A percentile compares a stretch with the other conserved stretches of the same genome.
Conservation (phyloP, 1,140 invertebrate genomes). For the Thalassaphorura encarpata region DNA sequence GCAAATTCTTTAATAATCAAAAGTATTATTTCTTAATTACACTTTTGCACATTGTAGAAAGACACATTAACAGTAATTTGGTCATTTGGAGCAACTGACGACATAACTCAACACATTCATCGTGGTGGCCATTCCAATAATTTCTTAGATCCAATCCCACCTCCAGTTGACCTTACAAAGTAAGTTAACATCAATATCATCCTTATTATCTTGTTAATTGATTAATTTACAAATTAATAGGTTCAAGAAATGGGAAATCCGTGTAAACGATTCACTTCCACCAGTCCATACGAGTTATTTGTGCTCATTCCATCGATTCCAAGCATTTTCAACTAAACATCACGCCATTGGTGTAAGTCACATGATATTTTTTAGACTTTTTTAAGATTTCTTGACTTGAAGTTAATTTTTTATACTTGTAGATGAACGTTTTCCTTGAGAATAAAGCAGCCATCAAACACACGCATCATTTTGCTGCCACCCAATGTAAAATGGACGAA, state of each 20-base stretch:
- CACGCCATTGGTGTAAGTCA: conserved; percentile 14
- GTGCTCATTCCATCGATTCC: conserved; percentile 9
- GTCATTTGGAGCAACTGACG: conserved; percentile 15
- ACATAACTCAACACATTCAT: not conserved
- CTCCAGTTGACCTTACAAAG: not conserved
- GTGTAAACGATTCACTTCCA: conserved; percentile 1
- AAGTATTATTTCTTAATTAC: not conserved
- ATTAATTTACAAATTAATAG: not conserved
- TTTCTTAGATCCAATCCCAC: not conserved
- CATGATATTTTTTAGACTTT: no score
- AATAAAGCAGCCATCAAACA: not conserved
- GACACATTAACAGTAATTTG: conserved; percentile 15
- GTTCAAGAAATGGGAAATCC: not conserved
- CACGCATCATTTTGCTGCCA: conserved; percentile 17
- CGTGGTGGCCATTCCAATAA: conserved; percentile 1
- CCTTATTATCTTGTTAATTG: not conserved
- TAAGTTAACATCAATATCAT: not conserved
- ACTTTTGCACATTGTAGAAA: not conserved
- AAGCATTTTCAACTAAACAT: conserved; percentile 5
- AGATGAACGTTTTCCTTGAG: conserved; percentile 13
- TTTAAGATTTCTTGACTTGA: not conserved
- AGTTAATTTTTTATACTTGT: conserved; percentile 5
- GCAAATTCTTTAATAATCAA: not conserved
- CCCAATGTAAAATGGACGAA: conserved; percentile 4
- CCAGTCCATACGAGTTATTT: conserved; percentile 7